These are phyloP conservation scores for Drosophila orosa DNA, from an alignment of 1,140 invertebrate species.

Conservation along the genomic window DNA sequence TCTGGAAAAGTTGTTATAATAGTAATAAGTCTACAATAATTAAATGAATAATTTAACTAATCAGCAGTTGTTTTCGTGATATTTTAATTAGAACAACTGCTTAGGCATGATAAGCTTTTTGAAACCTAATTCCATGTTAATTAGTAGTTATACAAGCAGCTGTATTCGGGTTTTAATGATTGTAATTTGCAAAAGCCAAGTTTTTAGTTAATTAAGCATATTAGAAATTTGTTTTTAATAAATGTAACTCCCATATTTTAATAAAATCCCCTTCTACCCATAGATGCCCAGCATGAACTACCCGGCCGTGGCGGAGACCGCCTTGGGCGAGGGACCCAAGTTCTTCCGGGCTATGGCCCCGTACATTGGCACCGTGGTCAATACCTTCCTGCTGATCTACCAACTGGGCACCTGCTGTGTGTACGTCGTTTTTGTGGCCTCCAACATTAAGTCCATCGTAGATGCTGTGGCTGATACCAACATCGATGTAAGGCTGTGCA, in stretches of 20 bases:
- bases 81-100: not conserved
- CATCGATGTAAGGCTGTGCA: conserved; percentile 86
- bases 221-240: not conserved
- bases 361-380: conserved; percentile 88
- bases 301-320: conserved; percentile 88
- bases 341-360: conserved; percentile 86
- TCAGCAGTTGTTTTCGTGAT: not conserved
- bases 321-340: conserved; percentile 88
- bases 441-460: conserved; percentile 88
- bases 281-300: conserved; percentile 89
- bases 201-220: not conserved
- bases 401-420: conserved; percentile 95
- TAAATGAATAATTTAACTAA: not conserved
- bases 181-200: not conserved
- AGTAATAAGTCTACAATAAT: not conserved
- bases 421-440: conserved; percentile 93
- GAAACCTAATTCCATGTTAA: not conserved
- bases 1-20: too few relatives aligned
- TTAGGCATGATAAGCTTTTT: not conserved
- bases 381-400: conserved; percentile 90
- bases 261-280: not conserved
- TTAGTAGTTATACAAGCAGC: not conserved
- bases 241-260: not conserved
- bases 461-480: conserved; percentile 75
- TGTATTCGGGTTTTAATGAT: not conserved